These are phyloP conservation scores for Nephotettix cincticeps DNA, from an alignment of 1,140 invertebrate genomes.

Conservation along the genomic window DNA sequence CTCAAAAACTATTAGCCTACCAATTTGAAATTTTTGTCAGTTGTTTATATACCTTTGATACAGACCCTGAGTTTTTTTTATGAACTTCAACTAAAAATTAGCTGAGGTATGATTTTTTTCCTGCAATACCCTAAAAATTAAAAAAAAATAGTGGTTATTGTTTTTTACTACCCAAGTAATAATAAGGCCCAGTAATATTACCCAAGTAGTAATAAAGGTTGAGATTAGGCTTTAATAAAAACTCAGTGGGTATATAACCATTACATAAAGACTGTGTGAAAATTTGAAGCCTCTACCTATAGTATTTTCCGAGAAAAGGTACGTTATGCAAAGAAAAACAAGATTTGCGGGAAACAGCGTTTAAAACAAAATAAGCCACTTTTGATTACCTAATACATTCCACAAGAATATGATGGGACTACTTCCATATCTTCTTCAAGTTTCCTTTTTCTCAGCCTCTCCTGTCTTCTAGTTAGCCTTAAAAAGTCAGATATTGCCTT, in stretches of 20 bases:
- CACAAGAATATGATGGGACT: conserved; percentile 19
- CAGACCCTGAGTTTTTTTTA: background rate
- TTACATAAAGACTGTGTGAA: background rate
- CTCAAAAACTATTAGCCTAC: background rate
- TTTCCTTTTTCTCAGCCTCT: conserved; percentile 25
- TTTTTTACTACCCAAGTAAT: too few species aligned
- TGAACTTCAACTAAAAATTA: background rate
- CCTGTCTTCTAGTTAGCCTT: conserved; percentile 16
- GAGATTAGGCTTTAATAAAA: background rate
- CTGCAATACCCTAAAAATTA: background rate
- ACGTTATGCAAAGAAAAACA: conserved; percentile 11
- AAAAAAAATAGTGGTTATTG: background rate
- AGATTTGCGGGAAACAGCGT: conserved; percentile 12
- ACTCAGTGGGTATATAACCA: background rate
- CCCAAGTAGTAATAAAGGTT: too few species aligned
- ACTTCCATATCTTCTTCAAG: conserved; percentile 12
- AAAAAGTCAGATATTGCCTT: background rate
- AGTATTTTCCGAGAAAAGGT: conserved; percentile 27
- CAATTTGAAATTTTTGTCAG: too few species aligned
- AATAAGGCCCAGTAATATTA: too few species aligned
- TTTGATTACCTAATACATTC: conserved; percentile 12
- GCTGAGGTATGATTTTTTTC: background rate
- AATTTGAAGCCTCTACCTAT: background rate
- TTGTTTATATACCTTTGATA: background rate
- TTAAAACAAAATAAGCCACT: background rate